Base-by-base conservation (phyloP, 2,797 vertebrate species). In the Denticeps clupeoides region DNA sequence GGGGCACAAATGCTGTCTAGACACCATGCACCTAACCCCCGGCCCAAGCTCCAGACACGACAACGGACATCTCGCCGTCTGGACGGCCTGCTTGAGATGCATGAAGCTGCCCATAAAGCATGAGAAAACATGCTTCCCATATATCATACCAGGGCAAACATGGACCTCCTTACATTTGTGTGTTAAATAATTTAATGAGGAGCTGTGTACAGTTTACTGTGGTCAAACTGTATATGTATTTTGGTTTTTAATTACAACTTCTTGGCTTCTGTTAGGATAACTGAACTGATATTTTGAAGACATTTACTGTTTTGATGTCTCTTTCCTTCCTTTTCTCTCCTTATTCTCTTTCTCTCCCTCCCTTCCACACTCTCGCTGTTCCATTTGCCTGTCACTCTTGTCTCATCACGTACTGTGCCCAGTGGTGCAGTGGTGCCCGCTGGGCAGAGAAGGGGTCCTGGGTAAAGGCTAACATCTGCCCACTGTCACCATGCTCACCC, bases 1-100 rank as follows among this genome's bases (percentile, higher is more conserved):
- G 76, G 79, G 75, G 79, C 85, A 86, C 62, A 67, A 69, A 84
- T 89, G 82, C 85, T 85, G 88, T 92, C 87, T 88, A 89, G 87
- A 91, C 86, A 80, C 89, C 12, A 31, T 13, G 31, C 12, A 15
- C 12, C 33, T 31, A 12, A 31, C 33, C 31, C 31, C 86, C 84
- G 83, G 80, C 78, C 85, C n/a, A n/a, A n/a, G n/a, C n/a, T n/a
- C n/a, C n/a, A n/a, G n/a, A n/a, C n/a, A n/a, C n/a, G n/a, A n/a
- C n/a, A n/a, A n/a, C n/a, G n/a, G n/a, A n/a, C n/a, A n/a, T n/a
- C n/a, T n/a, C n/a, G n/a, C n/a, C 13, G 43, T 53, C 51, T 53
- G 51, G 44, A 47, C 44, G 21, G 35, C 53, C 51, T 53, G 51
- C 21, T 33, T 41, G 41, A 45, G 24, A 23, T 29, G 50, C 31